Evolutionary conservation across 2,113 vertebrate genomes (phyloP), one percentile per base, ranked within the genome.

Genomic region (Hemicordylus capensis): DNA sequence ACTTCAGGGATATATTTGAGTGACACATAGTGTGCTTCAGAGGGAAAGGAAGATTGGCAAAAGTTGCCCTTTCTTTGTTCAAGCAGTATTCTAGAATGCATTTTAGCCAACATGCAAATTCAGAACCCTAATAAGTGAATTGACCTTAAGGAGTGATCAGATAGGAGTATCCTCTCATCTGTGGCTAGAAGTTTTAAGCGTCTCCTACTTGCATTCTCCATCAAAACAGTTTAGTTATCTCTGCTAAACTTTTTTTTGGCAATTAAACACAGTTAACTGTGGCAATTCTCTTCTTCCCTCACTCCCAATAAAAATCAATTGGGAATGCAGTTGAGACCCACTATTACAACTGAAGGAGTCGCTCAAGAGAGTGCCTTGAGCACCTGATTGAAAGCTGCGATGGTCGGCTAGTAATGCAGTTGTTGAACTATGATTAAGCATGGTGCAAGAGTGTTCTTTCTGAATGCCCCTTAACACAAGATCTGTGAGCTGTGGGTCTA

Each of bases 221-320:
- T 74, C 81, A 54, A 37, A 59, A 48, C 56, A 1, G 0, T 78
- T 88, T 81, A 58, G 8, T 74, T 89, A n/a, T 73, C 69, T 87
- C 89, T 48, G 61, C 69, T 4, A 85, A 86, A 85, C 77, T 34
- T 51, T 26, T 2, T 46, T 92, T 84, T 34, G 80, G 1, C 85
- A 86, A 87, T 89, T 86, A 91, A 89, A 90, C 37, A 48, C 42
- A 87, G 64, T 58, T 2, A 28, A 69, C 66, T 81, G 74, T 88
- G 69, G 54, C 8, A 11, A 8, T 17, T 37, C 11, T 17, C 51
- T 54, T 54, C 6, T 54, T 54, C 51, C 24, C 17, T 46, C 28
- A 14, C 20, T 56, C 31, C 54, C 90, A 22, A 72, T 51, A 73
- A 86, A 85, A 73, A n/a, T 88, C 42, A 63, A 58, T 63, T 73